A percentile compares a stretch with the other conserved stretches of the same genome.
Evolutionary conservation across 2,888 invertebrate species (phyloP).

Genomic region (Hoplodrina ambigua): DNA sequence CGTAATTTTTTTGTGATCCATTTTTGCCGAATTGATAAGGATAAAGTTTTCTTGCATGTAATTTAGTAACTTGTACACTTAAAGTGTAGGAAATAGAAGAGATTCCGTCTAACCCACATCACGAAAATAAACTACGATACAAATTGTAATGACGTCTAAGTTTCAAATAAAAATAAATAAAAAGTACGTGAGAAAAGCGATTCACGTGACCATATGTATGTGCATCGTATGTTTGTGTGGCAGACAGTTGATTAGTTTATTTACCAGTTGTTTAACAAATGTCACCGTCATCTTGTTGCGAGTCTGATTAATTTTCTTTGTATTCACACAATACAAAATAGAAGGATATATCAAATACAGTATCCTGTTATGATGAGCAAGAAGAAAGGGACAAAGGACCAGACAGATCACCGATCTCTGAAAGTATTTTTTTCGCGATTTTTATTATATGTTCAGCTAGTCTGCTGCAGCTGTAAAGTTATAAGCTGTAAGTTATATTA

Average conservation of each 20-base stretch:
- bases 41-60: no score
- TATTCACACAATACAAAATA: neutral
- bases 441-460: no score
- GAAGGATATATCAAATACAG: neutral
- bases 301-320: constrained; percentile 11
- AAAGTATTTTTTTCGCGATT: neutral
- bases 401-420: neutral
- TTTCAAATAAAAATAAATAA: constrained; percentile 65
- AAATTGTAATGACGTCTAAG: constrained; percentile 60
- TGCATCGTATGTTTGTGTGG: constrained; percentile 41
- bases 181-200: constrained; percentile 72
- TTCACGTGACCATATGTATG: constrained; percentile 66
- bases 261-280: constrained; percentile 18
- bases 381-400: neutral
- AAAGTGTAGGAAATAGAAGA: no score
- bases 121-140: constrained; percentile 54
- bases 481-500: no score
- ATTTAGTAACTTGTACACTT: no score
- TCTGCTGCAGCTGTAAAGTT: no score
- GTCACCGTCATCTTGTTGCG: constrained; percentile 5
- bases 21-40: no score
- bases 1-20: no score
- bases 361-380: neutral
- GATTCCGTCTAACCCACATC: constrained; percentile 39
- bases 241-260: constrained; percentile 39